Evolutionary conservation across 2,888 invertebrate genomes (phyloP), one percentile per base, ranked within the genome.

Genomic region (Galeopsomyia nigrocyanea): DNA sequence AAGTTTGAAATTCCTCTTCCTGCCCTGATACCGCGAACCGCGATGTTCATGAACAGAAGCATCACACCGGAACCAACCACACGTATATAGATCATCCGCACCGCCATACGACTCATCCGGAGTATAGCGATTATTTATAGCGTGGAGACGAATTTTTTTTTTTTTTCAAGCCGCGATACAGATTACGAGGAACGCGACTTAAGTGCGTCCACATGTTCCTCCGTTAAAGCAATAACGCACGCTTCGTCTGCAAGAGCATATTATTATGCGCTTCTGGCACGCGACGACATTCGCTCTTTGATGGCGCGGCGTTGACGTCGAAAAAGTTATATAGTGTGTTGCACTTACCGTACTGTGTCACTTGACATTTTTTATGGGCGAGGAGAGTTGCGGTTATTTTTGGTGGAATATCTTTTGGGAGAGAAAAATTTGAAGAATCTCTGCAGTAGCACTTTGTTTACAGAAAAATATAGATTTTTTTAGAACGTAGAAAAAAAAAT

Each of bases 101-200:
- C 3, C 76, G 72, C 75, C 77, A 75, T 74, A 68, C 63, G 71
- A 65, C 74, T 68, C 75, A 51, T 65, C 64, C 74, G 75, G 75
- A 51, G 70, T 26, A n/a, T n/a, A 26, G 26, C 73, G 77, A 79
- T 79, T 82, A 81, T 82, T 81, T 80, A 81, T 81, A 82, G 80
- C 78, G 19, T 68, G 75, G 77, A 76, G 80, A 79, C 79, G 76
- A 78, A 79, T 78, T 39, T 78, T 76, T 79, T 79, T 77, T 39
- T 79, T 77, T 39, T 76, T 76, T 66, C 60, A 47, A 22, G 61
- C 68, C 68, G 50, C 60, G 68, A 39, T 39, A 39, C 10, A 39
- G 39, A 39, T 39, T 26, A 39, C 65, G 53, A 77, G 22, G 22
- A 53, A 51, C 60, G 3, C 16, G 26, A 21, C 58, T 61, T 62